phyloP scores from a whole-genome alignment of 2,888 invertebrate genomes.

The Pachymerium ferrugineum region DNA sequence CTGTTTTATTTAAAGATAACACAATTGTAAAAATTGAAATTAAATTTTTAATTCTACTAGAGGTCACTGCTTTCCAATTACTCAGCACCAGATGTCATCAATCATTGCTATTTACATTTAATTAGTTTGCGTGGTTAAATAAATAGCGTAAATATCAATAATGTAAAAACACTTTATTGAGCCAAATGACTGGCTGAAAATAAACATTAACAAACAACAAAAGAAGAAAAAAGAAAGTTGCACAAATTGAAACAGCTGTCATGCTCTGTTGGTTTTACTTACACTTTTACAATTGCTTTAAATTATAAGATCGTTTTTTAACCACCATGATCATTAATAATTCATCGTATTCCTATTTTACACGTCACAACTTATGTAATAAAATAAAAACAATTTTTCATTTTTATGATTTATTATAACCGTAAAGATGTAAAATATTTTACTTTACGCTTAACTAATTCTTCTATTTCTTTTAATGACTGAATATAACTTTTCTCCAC shows the following conservation, averaged over 20 bases:
- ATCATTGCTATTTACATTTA: no score
- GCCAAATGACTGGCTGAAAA: background rate
- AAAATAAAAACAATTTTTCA: constrained; percentile 1
- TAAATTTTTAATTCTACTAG: no score
- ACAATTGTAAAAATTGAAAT: background rate
- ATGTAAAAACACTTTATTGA: constrained; percentile 14
- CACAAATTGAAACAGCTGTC: background rate
- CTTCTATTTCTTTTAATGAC: constrained; percentile 53
- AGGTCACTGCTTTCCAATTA: no score
- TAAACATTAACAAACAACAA: background rate
- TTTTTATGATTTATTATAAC: constrained; percentile 30
- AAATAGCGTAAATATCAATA: background rate
- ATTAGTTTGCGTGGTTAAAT: no score
- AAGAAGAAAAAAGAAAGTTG: background rate
- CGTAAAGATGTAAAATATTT: constrained; percentile 50
- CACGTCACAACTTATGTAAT: background rate
- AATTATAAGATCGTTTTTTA: no score
- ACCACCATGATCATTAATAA: no score
- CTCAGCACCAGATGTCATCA: no score
- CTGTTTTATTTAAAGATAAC: no score
- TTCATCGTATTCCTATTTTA: no score
- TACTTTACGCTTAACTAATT: constrained; percentile 55
- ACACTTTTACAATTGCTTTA: background rate
- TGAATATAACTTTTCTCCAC: constrained; percentile 52
- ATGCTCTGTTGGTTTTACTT: background rate